Conservation (phyloP, 1,140 invertebrate genomes). For the Drosophila ficusphila region DNA sequence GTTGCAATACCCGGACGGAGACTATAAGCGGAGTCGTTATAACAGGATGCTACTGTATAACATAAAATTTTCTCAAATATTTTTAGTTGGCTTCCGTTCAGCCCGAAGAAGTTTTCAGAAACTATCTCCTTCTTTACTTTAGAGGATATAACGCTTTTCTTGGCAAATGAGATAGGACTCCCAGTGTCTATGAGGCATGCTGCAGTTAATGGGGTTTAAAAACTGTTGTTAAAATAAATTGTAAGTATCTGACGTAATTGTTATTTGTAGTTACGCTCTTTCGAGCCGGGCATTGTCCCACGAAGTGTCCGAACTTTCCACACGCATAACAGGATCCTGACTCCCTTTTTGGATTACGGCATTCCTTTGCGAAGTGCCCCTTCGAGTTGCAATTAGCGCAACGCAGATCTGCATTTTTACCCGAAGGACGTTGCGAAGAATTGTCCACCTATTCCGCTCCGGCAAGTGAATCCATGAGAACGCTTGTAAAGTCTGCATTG, state of each 20-base stretch:
- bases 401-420: neutral
- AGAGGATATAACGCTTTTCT: neutral
- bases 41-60: neutral
- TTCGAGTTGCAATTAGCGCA: neutral
- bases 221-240: neutral
- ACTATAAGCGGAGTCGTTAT: no score
- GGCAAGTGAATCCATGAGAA: neutral
- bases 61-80: neutral
- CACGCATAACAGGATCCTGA: neutral
- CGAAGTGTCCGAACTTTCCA: neutral
- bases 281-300: neutral
- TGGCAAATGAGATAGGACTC: neutral
- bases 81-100: neutral
- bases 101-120: neutral
- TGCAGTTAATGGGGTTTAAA: neutral
- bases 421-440: neutral
- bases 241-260: neutral
- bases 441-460: neutral
- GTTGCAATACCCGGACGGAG: no score
- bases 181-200: constrained; percentile 1
- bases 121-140: neutral
- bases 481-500: neutral
- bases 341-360: neutral
- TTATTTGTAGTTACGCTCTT: neutral
- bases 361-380: neutral